These are phyloP conservation scores for Drosophila kikkawai DNA, from an alignment of 1,140 invertebrate species.

Conservation along the genomic window DNA sequence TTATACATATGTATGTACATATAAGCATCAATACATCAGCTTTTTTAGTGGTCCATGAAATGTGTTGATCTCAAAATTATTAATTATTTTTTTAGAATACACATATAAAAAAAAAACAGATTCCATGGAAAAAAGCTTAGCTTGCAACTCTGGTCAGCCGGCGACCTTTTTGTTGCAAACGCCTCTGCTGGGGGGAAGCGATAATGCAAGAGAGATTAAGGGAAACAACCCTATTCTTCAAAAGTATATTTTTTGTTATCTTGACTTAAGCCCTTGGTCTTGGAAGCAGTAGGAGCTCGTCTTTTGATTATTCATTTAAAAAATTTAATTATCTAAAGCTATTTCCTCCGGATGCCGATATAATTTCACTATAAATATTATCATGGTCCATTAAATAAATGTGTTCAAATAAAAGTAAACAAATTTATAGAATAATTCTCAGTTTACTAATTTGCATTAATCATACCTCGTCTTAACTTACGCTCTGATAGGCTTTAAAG, in stretches of 20 bases:
- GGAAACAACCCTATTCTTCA: not conserved
- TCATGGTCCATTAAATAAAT: not conserved
- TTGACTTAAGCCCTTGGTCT: not conserved
- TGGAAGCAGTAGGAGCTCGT: not conserved
- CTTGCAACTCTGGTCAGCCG: not conserved
- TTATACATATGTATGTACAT: no score
- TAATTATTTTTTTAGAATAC: no score
- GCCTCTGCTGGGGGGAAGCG: conserved; percentile 8
- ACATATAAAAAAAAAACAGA: not conserved
- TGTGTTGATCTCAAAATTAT: no score
- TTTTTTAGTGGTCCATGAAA: no score
- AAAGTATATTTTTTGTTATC: conserved; percentile 21
- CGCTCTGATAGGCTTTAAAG: conserved; percentile 24
- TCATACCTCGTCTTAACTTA: not conserved
- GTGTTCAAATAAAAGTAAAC: not conserved
- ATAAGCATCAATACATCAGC: no score
- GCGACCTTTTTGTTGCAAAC: not conserved
- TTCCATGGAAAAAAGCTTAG: not conserved
- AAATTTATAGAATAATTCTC: not conserved
- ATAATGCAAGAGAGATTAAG: conserved; percentile 10
- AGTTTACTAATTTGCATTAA: conserved; percentile 2
- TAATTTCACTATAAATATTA: not conserved
- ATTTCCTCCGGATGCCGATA: conserved; percentile 11
- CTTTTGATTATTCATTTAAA: not conserved
- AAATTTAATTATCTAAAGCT: conserved; percentile 1